These are phyloP conservation scores for Lipotes vexillifer DNA, from an alignment of 2,113 vertebrate species.

Conservation along the genomic window DNA sequence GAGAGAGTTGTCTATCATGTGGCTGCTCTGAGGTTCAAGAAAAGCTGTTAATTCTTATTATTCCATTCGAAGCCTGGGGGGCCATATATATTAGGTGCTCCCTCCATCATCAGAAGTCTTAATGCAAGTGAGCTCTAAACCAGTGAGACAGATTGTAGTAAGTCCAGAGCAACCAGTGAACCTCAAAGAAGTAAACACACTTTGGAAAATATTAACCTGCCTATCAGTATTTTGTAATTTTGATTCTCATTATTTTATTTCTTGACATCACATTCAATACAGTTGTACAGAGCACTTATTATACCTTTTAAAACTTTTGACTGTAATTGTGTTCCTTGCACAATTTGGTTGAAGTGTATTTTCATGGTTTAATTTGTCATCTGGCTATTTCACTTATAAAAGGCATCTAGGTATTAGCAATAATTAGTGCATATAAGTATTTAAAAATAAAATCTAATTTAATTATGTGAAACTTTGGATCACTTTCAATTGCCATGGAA, in stretches of 20 bases:
- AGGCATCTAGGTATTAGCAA: neutral
- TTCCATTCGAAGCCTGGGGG: neutral
- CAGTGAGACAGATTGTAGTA: neutral
- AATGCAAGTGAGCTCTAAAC: neutral
- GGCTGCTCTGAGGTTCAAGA: neutral
- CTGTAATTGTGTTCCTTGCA: neutral
- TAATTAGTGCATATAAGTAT: neutral
- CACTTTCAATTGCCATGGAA: neutral
- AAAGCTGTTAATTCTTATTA: neutral
- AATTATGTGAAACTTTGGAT: neutral
- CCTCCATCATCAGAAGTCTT: neutral
- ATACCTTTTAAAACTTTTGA: neutral
- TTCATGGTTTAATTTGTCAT: slow-evolving; percentile 6
- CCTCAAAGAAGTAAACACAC: neutral
- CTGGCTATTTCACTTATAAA: neutral
- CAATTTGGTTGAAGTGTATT: neutral
- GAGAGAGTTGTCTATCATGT: neutral
- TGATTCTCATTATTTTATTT: neutral
- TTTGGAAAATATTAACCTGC: neutral
- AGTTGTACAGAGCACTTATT: neutral
- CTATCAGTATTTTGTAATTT: neutral
- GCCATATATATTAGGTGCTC: neutral
- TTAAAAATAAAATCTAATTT: neutral
- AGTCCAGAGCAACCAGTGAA: neutral
- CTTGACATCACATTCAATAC: neutral